Percentiles rank a stretch among this genome's conserved stretches.
Evolutionary conservation across 1,140 invertebrate species (phyloP).

Genomic region (Hylyphantes graminicola): DNA sequence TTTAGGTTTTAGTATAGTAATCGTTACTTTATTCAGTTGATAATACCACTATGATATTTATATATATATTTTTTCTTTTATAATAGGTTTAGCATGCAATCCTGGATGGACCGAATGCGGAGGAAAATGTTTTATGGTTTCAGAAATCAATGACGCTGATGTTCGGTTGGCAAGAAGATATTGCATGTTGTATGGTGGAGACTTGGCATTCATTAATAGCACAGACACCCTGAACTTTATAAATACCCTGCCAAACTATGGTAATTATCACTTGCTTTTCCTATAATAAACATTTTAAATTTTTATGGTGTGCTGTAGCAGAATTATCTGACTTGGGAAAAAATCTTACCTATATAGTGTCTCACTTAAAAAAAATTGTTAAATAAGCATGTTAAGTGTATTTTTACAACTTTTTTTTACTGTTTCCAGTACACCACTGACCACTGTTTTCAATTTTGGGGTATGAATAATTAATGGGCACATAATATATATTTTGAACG

Average conservation of each 20-base stretch:
- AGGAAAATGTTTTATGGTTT: not conserved
- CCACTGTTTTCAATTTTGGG: no score
- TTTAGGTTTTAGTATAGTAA: not conserved
- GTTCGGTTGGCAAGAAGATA: slow-evolving; percentile 17
- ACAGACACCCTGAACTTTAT: no score
- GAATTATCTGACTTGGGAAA: no score
- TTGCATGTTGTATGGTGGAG: slow-evolving; percentile 12
- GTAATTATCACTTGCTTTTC: not conserved
- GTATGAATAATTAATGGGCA: not conserved
- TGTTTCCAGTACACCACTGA: no score
- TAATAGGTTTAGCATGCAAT: slow-evolving; percentile 9
- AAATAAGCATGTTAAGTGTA: no score
- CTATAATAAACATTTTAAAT: no score
- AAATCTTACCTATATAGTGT: no score
- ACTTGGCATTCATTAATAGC: not conserved
- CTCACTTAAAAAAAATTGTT: no score
- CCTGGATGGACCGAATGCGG: not conserved
- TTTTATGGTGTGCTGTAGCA: no score
- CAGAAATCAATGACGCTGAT: not conserved
- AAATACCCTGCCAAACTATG: not conserved
- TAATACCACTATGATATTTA: not conserved
- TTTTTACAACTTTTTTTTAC: no score
- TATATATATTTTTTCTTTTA: not conserved
- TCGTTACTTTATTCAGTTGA: not conserved
- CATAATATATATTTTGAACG: not conserved